phyloP scores from a whole-genome alignment of 1,140 invertebrate species.

The Calephelis nemesis region DNA sequence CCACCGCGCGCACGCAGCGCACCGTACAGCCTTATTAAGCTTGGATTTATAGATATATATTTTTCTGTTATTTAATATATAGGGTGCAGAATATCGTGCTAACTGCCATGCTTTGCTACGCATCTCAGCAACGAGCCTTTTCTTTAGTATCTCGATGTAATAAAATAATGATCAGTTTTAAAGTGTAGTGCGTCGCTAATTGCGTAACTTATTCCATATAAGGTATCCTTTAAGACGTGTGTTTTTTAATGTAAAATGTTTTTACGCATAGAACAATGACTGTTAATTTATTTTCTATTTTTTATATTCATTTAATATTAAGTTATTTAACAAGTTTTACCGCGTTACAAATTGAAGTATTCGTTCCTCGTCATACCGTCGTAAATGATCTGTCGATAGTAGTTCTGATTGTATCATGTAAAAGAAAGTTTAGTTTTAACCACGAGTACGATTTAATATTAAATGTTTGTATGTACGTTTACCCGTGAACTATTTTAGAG shows the following conservation, averaged over 20 bases:
- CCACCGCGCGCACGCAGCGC: conserved; percentile 29
- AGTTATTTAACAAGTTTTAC: conserved; percentile 72
- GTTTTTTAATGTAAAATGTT: conserved; percentile 62
- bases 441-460: conserved; percentile 12
- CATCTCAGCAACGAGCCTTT: conserved; percentile 61
- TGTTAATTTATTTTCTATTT: conserved; percentile 76
- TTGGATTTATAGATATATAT: conserved; percentile 63
- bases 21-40: conserved; percentile 45
- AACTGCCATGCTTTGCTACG: conserved; percentile 72
- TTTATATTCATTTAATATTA: conserved; percentile 59
- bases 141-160: conserved; percentile 54
- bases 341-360: conserved; percentile 40
- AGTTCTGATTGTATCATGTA: conserved; percentile 41
- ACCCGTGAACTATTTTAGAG: conserved; percentile 46
- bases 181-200: conserved; percentile 36
- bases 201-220: conserved; percentile 72
- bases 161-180: conserved; percentile 27
- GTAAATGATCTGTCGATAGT: conserved; percentile 63
- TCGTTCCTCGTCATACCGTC: conserved; percentile 41
- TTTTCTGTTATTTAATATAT: conserved; percentile 71
- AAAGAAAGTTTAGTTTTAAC: conserved; percentile 47
- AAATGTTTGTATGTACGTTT: conserved; percentile 46
- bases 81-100: conserved; percentile 74
- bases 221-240: conserved; percentile 66
- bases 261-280: conserved; percentile 71